Conservation (phyloP, 2,888 invertebrate genomes). For the Leptarthrus brevirostris region DNA sequence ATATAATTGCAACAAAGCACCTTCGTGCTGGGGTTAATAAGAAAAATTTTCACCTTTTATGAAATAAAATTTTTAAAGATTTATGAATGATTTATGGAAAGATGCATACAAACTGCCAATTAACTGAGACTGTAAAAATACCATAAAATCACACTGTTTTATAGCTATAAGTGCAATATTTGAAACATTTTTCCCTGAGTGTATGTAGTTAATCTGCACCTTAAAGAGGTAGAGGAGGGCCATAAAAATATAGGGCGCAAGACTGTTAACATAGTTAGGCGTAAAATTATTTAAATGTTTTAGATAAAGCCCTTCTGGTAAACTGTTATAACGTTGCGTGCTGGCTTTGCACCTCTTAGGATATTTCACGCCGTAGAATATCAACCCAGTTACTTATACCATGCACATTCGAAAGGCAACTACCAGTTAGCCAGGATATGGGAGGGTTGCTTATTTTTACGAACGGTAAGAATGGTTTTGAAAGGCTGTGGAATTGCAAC, state of each 20-base stretch:
- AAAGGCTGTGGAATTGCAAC: background rate
- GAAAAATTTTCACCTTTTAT: too few relatives aligned
- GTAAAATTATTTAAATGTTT: constrained; percentile 47
- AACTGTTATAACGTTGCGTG: constrained; percentile 42
- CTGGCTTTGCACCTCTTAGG: constrained; percentile 6
- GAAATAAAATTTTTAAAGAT: background rate
- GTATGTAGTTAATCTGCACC: background rate
- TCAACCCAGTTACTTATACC: background rate
- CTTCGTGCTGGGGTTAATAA: too few relatives aligned
- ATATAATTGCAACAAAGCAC: too few relatives aligned
- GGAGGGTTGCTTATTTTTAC: too few relatives aligned
- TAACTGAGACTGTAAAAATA: constrained; percentile 19
- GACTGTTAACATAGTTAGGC: constrained; percentile 17
- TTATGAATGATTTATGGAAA: constrained; percentile 18
- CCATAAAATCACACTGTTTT: constrained; percentile 27
- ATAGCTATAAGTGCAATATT: constrained; percentile 4
- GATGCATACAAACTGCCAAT: constrained; percentile 29
- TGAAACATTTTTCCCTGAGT: constrained; percentile 4
- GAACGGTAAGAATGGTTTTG: background rate
- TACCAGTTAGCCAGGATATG: too few relatives aligned
- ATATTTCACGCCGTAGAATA: background rate
- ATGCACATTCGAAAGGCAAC: too few relatives aligned
- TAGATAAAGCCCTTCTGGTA: constrained; percentile 17
- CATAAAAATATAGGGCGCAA: constrained; percentile 20
- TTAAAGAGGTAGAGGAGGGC: background rate